Conservation (phyloP, 2,797 vertebrate genomes). For the Molossus molossus region DNA sequence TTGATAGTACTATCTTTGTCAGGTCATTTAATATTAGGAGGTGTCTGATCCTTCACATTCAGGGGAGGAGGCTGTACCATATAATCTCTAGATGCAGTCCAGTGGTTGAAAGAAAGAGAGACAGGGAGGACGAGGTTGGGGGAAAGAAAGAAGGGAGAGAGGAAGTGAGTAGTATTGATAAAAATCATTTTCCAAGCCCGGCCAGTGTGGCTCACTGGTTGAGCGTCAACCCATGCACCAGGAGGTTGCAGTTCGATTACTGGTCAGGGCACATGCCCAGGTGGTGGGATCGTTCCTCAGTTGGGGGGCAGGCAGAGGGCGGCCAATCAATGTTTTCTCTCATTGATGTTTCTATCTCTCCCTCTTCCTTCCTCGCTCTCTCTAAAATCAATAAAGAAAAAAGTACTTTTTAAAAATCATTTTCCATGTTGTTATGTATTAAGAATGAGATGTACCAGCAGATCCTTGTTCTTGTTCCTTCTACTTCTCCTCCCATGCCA, state of each 20-base stretch:
- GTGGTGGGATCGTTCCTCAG: too few species aligned
- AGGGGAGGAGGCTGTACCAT: rapidly evolving
- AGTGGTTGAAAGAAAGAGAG: not conserved
- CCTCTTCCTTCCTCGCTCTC: too few species aligned
- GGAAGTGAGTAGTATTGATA: not conserved
- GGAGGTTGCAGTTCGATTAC: too few species aligned
- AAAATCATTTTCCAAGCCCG: not conserved
- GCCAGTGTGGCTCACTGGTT: too few species aligned
- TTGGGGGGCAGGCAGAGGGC: too few species aligned
- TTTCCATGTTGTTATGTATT: not conserved
- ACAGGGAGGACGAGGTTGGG: not conserved
- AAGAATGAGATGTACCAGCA: not conserved
- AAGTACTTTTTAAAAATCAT: too few species aligned
- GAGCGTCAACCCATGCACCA: too few species aligned
- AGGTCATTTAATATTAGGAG: not conserved
- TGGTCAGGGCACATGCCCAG: too few species aligned
- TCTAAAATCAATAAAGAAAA: too few species aligned
- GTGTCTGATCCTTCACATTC: not conserved
- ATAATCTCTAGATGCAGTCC: not conserved
- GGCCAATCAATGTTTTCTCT: too few species aligned
- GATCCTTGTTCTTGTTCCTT: not conserved
- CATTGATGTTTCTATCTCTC: too few species aligned
- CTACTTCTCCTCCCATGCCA: not conserved
- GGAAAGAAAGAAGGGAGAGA: not conserved
- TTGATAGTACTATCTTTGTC: not conserved